Base-by-base conservation (phyloP, 2,888 invertebrate genomes). In the Hofmannophila pseudospretella region DNA sequence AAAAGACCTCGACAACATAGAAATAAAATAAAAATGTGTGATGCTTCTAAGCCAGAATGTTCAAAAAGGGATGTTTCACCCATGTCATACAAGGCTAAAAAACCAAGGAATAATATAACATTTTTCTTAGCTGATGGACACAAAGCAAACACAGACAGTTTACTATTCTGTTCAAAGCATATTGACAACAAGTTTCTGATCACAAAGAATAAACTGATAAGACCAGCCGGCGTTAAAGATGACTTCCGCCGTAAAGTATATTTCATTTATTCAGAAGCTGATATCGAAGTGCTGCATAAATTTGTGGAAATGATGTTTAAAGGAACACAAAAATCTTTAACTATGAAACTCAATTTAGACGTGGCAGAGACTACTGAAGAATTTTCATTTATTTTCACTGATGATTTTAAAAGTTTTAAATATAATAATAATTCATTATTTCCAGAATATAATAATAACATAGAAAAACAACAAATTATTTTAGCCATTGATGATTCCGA, bases 251-350 rank as follows among this genome's bases (percentile, higher is more conserved):
- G 7, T n/a, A 28, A 13, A 3, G 7, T n/a, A 9, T 4, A 9
- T 19, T n/a, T 16, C 2, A 14, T 16, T n/a, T 16, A 16, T 19
- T 9, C 30, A 10, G 16, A 19, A 16, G 5, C 11, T 28, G 30
- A 32, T 12, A 32, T 36, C 28, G 32, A 35, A 13, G 38, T 39
- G 33, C 31, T 33, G 22, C 34, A 36, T 36, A 30, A n/a, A 30
- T 38, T 35, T 28, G 32, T 28, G 11, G 26, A 28, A 20, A n/a
- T 26, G 5, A 19, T 30, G 30, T 5, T 4, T 7, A 30, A 30
- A 30, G 30, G 4, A 4, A 30, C 9, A 12, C 30, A 30, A 8
- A 8, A 9, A n/a, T n/a, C n/a, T 9, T 4, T 19, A 30, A 19
- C 9, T 8, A 30, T 9, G 7, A 30, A n/a, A 19, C 7, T 19